Percentiles rank a stretch among this genome's conserved stretches.
Evolutionary conservation across 2,888 invertebrate genomes (phyloP).

Genomic region (Resseliella maxima): DNA sequence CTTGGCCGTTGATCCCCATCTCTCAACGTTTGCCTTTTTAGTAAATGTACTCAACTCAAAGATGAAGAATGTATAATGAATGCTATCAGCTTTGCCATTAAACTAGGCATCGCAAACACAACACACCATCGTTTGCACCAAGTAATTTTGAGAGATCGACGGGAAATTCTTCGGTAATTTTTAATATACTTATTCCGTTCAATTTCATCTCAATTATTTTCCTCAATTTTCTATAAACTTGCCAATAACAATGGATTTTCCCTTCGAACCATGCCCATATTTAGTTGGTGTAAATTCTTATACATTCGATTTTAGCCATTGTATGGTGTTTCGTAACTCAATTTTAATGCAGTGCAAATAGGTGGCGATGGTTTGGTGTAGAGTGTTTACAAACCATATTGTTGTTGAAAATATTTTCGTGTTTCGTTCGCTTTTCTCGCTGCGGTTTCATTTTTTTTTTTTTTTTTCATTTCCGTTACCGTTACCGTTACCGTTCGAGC

Average conservation of each 20-base stretch:
- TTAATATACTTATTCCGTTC: constrained; percentile 4
- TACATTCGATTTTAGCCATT: background rate
- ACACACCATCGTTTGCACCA: background rate
- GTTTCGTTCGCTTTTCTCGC: constrained; percentile 4
- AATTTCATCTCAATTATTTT: constrained; percentile 33
- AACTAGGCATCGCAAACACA: background rate
- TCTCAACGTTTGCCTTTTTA: background rate
- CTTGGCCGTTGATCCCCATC: no score
- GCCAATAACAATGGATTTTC: background rate
- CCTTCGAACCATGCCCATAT: background rate
- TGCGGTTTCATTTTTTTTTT: background rate
- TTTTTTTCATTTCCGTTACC: no score
- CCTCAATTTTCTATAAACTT: constrained; percentile 17
- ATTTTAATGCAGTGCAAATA: background rate
- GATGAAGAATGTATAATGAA: constrained; percentile 29
- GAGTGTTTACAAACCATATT: constrained; percentile 27
- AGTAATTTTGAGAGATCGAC: background rate
- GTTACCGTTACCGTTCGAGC: constrained; percentile 27
- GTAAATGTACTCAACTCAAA: background rate
- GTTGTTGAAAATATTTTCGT: constrained; percentile 46
- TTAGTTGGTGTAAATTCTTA: no score
- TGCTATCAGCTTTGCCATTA: background rate
- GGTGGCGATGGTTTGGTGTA: background rate
- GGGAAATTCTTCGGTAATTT: constrained; percentile 29
- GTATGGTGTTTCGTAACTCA: background rate